phyloP scores from a whole-genome alignment of 2,797 vertebrate genomes.

The Lateolabrax maculatus region DNA sequence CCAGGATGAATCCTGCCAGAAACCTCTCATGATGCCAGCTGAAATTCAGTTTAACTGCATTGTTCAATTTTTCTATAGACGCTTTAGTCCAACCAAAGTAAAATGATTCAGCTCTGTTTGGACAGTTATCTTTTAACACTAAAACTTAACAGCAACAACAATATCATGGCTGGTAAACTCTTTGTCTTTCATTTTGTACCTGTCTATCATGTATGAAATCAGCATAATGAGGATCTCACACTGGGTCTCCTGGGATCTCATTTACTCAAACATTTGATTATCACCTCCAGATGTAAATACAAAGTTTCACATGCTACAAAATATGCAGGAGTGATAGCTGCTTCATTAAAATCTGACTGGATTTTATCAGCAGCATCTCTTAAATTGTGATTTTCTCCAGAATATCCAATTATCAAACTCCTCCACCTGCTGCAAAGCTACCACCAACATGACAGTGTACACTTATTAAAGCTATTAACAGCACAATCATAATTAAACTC shows the following conservation, averaged over 20 bases:
- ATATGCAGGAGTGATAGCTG: conserved; percentile 10
- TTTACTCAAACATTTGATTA: conserved; percentile 53
- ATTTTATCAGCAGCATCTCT: conserved; percentile 11
- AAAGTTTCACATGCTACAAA: conserved; percentile 1
- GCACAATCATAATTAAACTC: conserved; percentile 38
- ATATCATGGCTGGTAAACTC: background rate
- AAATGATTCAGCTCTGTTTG: background rate
- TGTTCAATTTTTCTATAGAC: background rate
- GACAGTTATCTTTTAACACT: background rate
- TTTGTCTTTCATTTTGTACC: conserved; percentile 6
- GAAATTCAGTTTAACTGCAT: background rate
- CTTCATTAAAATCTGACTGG: conserved; percentile 30
- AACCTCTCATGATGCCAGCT: background rate
- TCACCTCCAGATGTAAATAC: conserved; percentile 26
- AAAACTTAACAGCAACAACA: background rate
- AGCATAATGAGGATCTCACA: background rate
- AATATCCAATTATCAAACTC: conserved; percentile 15
- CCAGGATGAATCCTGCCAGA: background rate
- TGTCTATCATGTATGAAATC: conserved; percentile 8
- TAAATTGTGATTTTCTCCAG: background rate
- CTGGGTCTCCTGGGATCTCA: conserved; percentile 48
- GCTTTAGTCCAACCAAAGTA: background rate
- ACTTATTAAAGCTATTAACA: conserved; percentile 10
- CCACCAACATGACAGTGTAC: background rate
- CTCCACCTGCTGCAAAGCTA: conserved; percentile 10